Conservation (phyloP, 2,888 invertebrate species). For the Carcina quercana region DNA sequence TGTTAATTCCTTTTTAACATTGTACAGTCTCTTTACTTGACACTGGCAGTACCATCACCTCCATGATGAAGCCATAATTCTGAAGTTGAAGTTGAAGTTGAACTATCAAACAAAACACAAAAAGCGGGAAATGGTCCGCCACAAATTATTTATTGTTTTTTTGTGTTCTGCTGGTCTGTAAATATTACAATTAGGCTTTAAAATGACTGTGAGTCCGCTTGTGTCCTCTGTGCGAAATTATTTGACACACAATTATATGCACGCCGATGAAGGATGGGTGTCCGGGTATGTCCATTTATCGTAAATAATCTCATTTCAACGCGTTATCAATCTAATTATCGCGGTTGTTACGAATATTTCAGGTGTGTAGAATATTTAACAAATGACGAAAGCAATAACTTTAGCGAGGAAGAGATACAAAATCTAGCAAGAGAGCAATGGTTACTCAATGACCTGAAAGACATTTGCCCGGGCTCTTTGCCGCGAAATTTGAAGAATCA, state of each 20-base stretch:
- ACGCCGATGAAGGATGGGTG: slow-evolving; percentile 54
- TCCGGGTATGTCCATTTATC: slow-evolving; percentile 36
- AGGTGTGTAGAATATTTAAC: slow-evolving; percentile 73
- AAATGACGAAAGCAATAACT: slow-evolving; percentile 47
- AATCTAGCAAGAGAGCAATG: slow-evolving; percentile 78
- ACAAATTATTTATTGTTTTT: neutral
- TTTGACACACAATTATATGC: slow-evolving; percentile 45
- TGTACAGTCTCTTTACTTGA: no score
- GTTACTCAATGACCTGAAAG: slow-evolving; percentile 77
- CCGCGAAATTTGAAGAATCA: slow-evolving; percentile 69
- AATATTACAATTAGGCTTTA: slow-evolving; percentile 1
- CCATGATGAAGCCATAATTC: no score
- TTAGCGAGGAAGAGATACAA: slow-evolving; percentile 63
- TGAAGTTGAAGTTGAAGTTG: no score
- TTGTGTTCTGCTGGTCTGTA: neutral
- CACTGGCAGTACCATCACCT: no score
- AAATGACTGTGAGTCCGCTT: slow-evolving; percentile 23
- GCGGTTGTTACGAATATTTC: no score
- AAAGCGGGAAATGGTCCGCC: slow-evolving; percentile 1
- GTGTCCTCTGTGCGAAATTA: slow-evolving; percentile 38
- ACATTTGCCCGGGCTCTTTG: slow-evolving; percentile 76
- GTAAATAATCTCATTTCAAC: no score
- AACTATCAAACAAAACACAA: slow-evolving; percentile 1
- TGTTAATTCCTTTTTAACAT: no score
- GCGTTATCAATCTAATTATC: no score